Evolutionary conservation across 2,113 vertebrate species (phyloP).

Genomic region (Pelodiscus sinensis): DNA sequence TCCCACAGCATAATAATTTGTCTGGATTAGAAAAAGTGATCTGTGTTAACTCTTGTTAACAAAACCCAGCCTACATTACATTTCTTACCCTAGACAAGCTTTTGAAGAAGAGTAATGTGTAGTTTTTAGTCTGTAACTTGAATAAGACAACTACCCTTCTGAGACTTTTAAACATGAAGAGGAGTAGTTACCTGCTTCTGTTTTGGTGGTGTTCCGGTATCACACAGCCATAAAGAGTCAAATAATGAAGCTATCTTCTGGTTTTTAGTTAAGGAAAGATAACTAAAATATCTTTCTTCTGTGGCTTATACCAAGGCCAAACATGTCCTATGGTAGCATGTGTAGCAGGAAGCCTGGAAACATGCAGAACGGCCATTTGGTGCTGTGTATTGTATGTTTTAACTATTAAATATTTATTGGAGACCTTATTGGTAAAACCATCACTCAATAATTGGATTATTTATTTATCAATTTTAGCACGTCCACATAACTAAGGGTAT

Average conservation of each 20-base stretch:
- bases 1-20: neutral
- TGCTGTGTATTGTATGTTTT: slow-evolving; percentile 59
- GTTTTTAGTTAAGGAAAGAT: no score
- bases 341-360: neutral
- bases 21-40: neutral
- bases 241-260: no score
- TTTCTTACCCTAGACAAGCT: no score
- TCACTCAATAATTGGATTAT: slow-evolving; percentile 54
- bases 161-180: no score
- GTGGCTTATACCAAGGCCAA: neutral
- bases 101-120: no score
- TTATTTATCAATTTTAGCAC: slow-evolving; percentile 60
- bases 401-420: slow-evolving; percentile 72
- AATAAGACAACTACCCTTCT: no score
- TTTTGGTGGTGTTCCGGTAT: no score
- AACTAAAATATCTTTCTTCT: no score
- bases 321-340: neutral
- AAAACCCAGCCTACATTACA: no score
- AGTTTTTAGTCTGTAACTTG: no score
- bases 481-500: slow-evolving; percentile 47
- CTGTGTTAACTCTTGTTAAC: neutral
- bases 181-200: no score
- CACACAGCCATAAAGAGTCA: no score
- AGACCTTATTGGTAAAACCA: slow-evolving; percentile 61
- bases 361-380: slow-evolving; percentile 45